Percentiles rank a stretch among this genome's conserved stretches.
phyloP scores from a whole-genome alignment of 2,113 vertebrate genomes.

The Pedionomus torquatus region DNA sequence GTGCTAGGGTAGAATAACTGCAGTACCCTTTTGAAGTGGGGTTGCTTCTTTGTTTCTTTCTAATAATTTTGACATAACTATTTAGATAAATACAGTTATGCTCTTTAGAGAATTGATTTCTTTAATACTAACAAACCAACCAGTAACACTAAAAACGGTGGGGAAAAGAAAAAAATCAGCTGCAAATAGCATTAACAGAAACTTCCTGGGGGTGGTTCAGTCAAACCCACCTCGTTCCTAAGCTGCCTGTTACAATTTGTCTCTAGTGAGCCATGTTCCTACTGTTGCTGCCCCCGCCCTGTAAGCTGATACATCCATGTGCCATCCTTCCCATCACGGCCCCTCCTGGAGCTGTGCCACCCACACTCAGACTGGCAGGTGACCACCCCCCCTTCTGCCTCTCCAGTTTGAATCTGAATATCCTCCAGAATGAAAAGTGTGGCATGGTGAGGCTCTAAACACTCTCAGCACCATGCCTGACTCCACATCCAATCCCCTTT shows the following conservation, averaged over 20 bases:
- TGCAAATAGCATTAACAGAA: not conserved
- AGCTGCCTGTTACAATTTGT: not conserved
- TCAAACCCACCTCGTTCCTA: not conserved
- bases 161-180: not conserved
- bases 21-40: not conserved
- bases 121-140: not conserved
- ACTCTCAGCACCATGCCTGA: not conserved
- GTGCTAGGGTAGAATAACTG: not conserved
- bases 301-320: slow-evolving; percentile 9
- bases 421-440: not conserved
- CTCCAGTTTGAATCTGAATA: not conserved
- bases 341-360: slow-evolving; percentile 35
- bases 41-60: not conserved
- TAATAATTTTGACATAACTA: not conserved
- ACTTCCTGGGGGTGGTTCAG: not conserved
- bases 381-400: not conserved
- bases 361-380: slow-evolving; percentile 34
- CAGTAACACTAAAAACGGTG: not conserved
- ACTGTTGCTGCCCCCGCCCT: slow-evolving; percentile 11
- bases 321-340: not conserved
- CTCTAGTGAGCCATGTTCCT: not conserved
- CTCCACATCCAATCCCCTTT: not conserved
- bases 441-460: not conserved
- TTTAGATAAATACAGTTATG: not conserved
- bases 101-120: not conserved